Base-by-base conservation (phyloP, 2,113 vertebrate genomes). In the Xiphophorus hellerii region DNA sequence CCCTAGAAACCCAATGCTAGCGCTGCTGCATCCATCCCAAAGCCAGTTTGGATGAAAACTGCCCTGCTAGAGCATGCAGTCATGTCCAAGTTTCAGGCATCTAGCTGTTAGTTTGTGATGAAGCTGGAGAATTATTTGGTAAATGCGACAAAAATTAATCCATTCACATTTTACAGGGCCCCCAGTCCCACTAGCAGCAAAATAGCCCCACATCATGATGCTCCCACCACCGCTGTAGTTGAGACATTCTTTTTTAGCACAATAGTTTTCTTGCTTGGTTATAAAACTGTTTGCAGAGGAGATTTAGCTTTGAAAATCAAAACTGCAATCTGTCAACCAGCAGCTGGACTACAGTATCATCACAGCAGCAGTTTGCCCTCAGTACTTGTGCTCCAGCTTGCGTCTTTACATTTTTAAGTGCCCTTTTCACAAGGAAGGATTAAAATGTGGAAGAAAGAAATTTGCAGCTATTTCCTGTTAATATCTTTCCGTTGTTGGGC, bases 391-490 rank as follows among this genome's bases (percentile, higher is more conserved):
- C 69, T 60, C 29, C 69, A 65, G 10, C 39, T 6, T 86, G 66
- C 81, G 67, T 69, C 73, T 83, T 74, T 66, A 78, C 33, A 54
- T 86, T 74, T 78, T 69, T 17, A 84, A 88, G 80, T 62, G 82
- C 58, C 51, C 75, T 66, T 77, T 87, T 77, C 67, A 51, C 1
- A 22, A 63, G 15, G 1, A 64, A 71, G 42, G 81, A 87, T 86
- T 83, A 84, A 54, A 81, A 58, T 10, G 82, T 39, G 42, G 71
- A 71, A 66, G 63, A 80, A 72, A 66, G 73, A 83, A 84, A 80
- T 85, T 71, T 88, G 78, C 83, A 84, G 87, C 80, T 78, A 86
- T 82, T 91, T 91, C 87, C 86, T 89, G 84, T 91, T 87, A 83
- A 85, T 84, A 76, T 87, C 62, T 3, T 64, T 51, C 71, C 62